phyloP scores from a whole-genome alignment of 1,140 invertebrate genomes.

The Drosophila kikkawai region DNA sequence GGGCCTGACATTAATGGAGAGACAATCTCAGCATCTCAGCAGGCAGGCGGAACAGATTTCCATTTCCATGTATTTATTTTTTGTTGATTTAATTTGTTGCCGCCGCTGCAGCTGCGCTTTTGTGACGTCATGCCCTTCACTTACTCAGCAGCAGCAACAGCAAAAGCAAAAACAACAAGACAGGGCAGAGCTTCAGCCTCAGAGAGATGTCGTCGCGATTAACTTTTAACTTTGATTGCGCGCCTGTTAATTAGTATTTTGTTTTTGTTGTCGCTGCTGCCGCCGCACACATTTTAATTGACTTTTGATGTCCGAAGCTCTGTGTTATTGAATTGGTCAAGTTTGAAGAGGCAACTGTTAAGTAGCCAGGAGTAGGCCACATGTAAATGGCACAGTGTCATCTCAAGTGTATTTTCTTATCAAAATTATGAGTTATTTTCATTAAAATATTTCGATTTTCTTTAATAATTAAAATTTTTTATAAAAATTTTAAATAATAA shows the following conservation, averaged over 20 bases:
- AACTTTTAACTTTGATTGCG: constrained; percentile 43
- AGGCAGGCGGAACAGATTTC: constrained; percentile 29
- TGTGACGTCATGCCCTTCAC: constrained; percentile 82
- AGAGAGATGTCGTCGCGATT: constrained; percentile 18
- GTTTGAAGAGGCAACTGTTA: constrained; percentile 15
- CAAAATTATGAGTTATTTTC: not conserved
- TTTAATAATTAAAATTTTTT: no score
- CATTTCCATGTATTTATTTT: constrained; percentile 26
- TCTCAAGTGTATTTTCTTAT: not conserved
- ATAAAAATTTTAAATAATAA: no score
- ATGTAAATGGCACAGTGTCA: not conserved
- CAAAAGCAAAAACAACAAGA: not conserved
- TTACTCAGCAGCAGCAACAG: constrained; percentile 42
- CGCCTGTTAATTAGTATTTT: constrained; percentile 33
- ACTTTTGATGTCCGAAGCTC: constrained; percentile 37
- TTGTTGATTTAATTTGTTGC: constrained; percentile 11
- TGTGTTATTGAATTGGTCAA: constrained; percentile 52
- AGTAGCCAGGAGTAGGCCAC: constrained; percentile 3
- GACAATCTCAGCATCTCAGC: constrained; percentile 7
- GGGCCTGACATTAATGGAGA: constrained; percentile 33
- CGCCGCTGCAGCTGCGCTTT: constrained; percentile 37
- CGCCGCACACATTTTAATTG: constrained; percentile 39
- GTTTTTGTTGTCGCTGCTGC: constrained; percentile 17
- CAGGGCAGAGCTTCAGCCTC: constrained; percentile 11
- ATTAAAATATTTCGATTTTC: no score